Evolutionary conservation across 2,113 vertebrate genomes (phyloP), one percentile per base, ranked within the genome.

Genomic region (Thinocorus orbignyianus): DNA sequence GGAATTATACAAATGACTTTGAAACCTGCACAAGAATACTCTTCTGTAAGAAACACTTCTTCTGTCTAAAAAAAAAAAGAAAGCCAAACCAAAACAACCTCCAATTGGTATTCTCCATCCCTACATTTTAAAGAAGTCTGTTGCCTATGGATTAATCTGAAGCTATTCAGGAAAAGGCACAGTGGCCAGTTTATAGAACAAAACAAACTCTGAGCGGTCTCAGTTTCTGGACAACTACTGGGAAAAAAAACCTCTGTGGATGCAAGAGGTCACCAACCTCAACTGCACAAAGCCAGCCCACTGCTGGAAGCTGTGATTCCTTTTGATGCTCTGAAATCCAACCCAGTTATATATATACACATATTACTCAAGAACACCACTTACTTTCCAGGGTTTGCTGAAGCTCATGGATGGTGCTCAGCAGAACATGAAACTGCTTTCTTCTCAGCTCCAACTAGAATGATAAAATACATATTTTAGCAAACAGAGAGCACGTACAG

Each of bases 321-420:
- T 68, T 64, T 24, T 51, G 18, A 74, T 57, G 65, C 2, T 0
- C 73, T 84, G 42, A 80, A 91, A 80, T 19, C 22, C 35, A 72
- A 20, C 12, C 26, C 66, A 65, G 19, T 58, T 70, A 60, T 1
- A 41, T 8, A 33, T 7, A 48, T 33, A 20, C 18, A 49, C 22
- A 13, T 18, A 20, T 64, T 41, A 74, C 33, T 35, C 28, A 82
- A 61, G 41, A 87, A 71, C 25, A 86, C 23, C 77, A 98, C 99
- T 99, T 98, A 99, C 99, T 99, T 95, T 99, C 99, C 87, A 99
- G 96, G 31, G 99, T 99, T 97, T 99, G 99, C 93, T 99, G 99
- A 94, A 99, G 98, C 92, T 99, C 99, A 46, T 99, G 99, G 94
- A 99, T 99, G 77, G 99, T 99, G 91, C 99, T 99, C 92, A 99